These are phyloP conservation scores for Deilephila elpenor DNA, from an alignment of 2,888 invertebrate species.

Conservation along the genomic window DNA sequence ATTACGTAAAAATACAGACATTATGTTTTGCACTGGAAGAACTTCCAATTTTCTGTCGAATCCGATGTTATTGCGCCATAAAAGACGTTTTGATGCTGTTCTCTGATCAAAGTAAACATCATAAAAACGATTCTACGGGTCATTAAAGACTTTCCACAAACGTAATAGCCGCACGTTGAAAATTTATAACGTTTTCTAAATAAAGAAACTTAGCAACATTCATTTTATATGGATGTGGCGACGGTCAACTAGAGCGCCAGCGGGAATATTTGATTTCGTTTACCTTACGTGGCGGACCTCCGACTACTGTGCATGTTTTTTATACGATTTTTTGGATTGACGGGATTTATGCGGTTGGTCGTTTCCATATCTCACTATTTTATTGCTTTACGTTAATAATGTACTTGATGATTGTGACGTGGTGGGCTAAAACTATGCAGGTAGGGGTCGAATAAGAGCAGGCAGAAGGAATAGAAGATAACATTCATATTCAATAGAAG, in stretches of 20 bases:
- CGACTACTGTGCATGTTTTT: neutral
- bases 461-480: too few relatives aligned
- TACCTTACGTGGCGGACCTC: neutral
- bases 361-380: neutral
- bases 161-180: constrained; percentile 64
- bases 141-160: constrained; percentile 73
- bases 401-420: too few relatives aligned
- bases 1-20: neutral
- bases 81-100: constrained; percentile 71
- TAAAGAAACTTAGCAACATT: constrained; percentile 43
- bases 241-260: constrained; percentile 11
- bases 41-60: constrained; percentile 64
- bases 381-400: too few relatives aligned
- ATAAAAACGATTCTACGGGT: constrained; percentile 77
- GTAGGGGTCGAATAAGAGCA: too few relatives aligned
- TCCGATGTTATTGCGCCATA: constrained; percentile 70
- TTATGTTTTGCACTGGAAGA: constrained; percentile 35
- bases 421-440: too few relatives aligned
- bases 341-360: neutral
- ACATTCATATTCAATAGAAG: too few relatives aligned
- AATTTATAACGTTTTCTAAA: constrained; percentile 57
- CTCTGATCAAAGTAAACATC: constrained; percentile 76
- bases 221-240: constrained; percentile 35
- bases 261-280: constrained; percentile 17
- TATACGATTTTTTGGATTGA: neutral